phyloP scores from a whole-genome alignment of 2,113 vertebrate genomes.

The Periophthalmus modestus region DNA sequence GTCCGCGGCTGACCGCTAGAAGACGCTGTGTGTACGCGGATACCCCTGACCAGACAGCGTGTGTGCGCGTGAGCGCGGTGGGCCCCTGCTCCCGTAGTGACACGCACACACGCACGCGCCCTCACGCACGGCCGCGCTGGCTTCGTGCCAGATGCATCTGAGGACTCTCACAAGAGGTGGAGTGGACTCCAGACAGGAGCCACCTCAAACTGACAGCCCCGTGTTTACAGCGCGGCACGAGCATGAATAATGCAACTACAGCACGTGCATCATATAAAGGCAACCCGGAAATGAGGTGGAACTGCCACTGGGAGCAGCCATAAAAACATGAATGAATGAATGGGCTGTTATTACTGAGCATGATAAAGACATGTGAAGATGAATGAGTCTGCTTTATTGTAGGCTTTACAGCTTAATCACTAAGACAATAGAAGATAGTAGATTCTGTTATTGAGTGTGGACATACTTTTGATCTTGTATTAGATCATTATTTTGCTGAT shows the following conservation, averaged over 20 bases:
- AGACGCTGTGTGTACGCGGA: constrained; percentile 69
- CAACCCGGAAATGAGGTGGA: constrained; percentile 4
- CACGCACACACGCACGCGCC: constrained; percentile 50
- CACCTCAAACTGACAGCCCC: constrained; percentile 42
- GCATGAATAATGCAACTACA: neutral
- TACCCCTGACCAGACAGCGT: constrained; percentile 63
- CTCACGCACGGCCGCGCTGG: constrained; percentile 70
- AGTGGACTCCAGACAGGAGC: constrained; percentile 80
- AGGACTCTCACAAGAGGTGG: constrained; percentile 86
- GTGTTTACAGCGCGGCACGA: neutral
- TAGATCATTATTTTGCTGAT: no score
- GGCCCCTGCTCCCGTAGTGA: constrained; percentile 74
- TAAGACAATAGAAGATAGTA: neutral
- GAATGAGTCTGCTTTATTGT: neutral
- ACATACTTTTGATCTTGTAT: neutral
- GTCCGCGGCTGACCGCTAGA: constrained; percentile 61
- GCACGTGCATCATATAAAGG: constrained; percentile 6
- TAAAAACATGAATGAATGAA: constrained; percentile 7
- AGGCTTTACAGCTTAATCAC: neutral
- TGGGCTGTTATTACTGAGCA: neutral
- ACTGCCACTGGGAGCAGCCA: neutral
- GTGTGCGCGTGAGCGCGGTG: constrained; percentile 52
- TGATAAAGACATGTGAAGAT: neutral
- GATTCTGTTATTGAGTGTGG: neutral
- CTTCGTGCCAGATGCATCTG: constrained; percentile 81